phyloP scores from a whole-genome alignment of 2,797 vertebrate genomes.

The Chelidonichthys spinosus region DNA sequence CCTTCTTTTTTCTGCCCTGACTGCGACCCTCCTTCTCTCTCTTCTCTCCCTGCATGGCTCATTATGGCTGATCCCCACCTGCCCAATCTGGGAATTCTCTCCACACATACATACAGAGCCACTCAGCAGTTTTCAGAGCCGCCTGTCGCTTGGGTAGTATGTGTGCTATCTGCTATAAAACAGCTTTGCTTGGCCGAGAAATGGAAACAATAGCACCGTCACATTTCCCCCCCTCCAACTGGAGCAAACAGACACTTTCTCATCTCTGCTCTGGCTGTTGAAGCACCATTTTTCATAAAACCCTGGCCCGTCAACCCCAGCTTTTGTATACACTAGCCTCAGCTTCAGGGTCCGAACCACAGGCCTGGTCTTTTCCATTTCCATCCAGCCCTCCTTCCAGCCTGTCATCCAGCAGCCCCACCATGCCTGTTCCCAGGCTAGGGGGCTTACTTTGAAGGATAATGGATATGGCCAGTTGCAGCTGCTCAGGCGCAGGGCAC shows the following conservation, averaged over 20 bases:
- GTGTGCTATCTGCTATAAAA: slow-evolving; percentile 78
- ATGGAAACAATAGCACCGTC: slow-evolving; percentile 76
- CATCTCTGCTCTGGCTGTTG: slow-evolving; percentile 55
- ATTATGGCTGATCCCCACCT: slow-evolving; percentile 81
- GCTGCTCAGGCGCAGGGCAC: slow-evolving; percentile 77
- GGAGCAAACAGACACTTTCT: slow-evolving; percentile 66
- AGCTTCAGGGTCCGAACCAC: slow-evolving; percentile 49
- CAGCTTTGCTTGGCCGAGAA: slow-evolving; percentile 78
- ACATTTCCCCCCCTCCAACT: slow-evolving; percentile 56
- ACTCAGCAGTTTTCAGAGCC: slow-evolving; percentile 75
- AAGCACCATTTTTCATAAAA: slow-evolving; percentile 55
- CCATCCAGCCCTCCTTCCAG: slow-evolving; percentile 50
- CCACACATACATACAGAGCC: slow-evolving; percentile 32
- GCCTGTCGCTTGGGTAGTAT: slow-evolving; percentile 71
- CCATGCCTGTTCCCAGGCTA: slow-evolving; percentile 50
- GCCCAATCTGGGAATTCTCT: slow-evolving; percentile 68
- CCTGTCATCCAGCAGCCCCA: slow-evolving; percentile 50
- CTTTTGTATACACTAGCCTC: slow-evolving; percentile 48
- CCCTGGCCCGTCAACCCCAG: slow-evolving; percentile 24
- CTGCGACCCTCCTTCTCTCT: slow-evolving; percentile 28
- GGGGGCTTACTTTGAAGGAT: slow-evolving; percentile 70
- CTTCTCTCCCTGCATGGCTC: slow-evolving; percentile 69
- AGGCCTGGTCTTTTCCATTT: slow-evolving; percentile 51
- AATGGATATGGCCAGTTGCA: slow-evolving; percentile 83
- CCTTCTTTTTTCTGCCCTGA: slow-evolving; percentile 32